Percentiles rank a stretch among this genome's conserved stretches.
Conservation (phyloP, 2,113 vertebrate genomes). For the mouse (Mus musculus) region GRCm39 chr2:37508501-37509000, state of each 20-base stretch:
- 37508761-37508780: not conserved
- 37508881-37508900: not conserved
- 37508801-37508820: not conserved
- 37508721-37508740: not conserved
- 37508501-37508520: not conserved
- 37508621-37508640: not conserved
- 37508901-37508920: not conserved
- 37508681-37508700: not conserved
- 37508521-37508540: not conserved
- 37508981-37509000: not conserved
- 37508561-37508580: not conserved
- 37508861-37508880: not conserved
- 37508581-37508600: not conserved
- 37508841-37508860: not conserved
- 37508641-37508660: not conserved
- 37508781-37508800: not conserved
- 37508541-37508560: not conserved
- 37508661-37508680: not conserved
- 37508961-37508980: not conserved
- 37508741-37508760: not conserved
- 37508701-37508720: not conserved
- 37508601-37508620: not conserved
- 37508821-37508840: not conserved
- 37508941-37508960: not conserved
- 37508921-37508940: not conserved